phyloP scores from a whole-genome alignment of 2,113 vertebrate genomes.

The Camelus dromedarius region DNA sequence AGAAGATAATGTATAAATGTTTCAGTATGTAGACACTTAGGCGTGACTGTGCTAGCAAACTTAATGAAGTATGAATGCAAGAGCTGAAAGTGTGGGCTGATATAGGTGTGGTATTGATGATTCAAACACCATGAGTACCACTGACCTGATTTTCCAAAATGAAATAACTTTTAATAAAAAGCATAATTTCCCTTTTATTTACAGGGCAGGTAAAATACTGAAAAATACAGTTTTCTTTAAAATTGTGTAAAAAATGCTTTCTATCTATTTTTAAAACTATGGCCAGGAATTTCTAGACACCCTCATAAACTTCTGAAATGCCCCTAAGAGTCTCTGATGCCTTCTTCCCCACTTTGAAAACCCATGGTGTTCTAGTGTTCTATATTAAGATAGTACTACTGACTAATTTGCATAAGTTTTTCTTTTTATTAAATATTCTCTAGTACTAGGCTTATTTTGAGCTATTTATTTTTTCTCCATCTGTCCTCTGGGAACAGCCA shows the following conservation, averaged over 20 bases:
- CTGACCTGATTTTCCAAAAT: slow-evolving; percentile 52
- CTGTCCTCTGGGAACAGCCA: neutral
- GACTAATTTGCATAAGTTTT: neutral
- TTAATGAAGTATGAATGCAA: neutral
- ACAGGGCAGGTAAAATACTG: neutral
- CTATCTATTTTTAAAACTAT: neutral
- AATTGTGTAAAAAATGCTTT: neutral
- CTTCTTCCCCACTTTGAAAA: slow-evolving; percentile 2
- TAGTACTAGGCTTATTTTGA: slow-evolving; percentile 28
- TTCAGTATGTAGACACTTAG: neutral
- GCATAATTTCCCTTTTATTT: neutral
- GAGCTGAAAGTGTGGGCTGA: neutral
- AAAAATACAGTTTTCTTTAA: neutral
- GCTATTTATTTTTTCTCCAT: neutral
- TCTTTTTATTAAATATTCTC: slow-evolving; percentile 27
- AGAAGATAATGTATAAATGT: neutral
- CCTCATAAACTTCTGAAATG: neutral
- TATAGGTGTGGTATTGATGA: neutral
- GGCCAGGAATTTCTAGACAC: neutral
- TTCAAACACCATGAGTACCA: neutral
- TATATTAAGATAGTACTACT: neutral
- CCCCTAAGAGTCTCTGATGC: neutral
- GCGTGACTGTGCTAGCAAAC: neutral
- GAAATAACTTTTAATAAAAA: slow-evolving; percentile 41
- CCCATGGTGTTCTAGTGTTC: neutral